Percentiles rank a stretch among this genome's conserved stretches.
These are phyloP conservation scores for Loripinus fragilis DNA, from an alignment of 2,888 invertebrate species.

Conservation along the genomic window DNA sequence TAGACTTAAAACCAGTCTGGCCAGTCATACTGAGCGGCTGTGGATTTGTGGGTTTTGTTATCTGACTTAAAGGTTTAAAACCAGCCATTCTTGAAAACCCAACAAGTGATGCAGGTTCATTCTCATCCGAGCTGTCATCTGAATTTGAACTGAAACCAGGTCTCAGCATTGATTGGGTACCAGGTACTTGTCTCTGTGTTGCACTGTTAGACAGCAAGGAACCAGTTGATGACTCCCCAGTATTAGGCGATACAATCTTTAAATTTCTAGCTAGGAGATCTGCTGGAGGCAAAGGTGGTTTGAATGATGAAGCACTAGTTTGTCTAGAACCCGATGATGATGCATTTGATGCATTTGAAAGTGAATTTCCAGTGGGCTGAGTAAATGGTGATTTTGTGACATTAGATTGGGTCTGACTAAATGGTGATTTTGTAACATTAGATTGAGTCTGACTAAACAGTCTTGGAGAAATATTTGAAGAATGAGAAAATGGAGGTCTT, in stretches of 20 bases:
- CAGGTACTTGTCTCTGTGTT: conserved; percentile 16
- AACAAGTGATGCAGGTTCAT: too few relatives aligned
- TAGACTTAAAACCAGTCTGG: conserved; percentile 13
- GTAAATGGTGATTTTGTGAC: neutral
- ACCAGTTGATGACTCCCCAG: neutral
- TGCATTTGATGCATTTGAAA: neutral
- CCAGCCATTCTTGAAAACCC: conserved; percentile 21
- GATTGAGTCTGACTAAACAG: neutral
- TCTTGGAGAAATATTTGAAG: neutral
- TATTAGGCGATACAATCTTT: conserved; percentile 31
- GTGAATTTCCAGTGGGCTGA: neutral
- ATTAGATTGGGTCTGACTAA: neutral
- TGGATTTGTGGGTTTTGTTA: too few relatives aligned
- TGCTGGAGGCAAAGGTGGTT: conserved; percentile 48
- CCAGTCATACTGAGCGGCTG: neutral
- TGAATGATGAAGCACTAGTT: conserved; percentile 30
- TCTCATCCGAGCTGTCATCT: too few relatives aligned
- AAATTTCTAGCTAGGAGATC: conserved; percentile 44
- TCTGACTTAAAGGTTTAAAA: conserved; percentile 19
- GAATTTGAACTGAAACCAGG: neutral
- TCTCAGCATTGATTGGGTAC: conserved; percentile 26
- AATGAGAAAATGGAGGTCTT: neutral
- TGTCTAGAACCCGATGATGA: neutral
- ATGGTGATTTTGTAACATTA: neutral
- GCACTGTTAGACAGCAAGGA: conserved; percentile 14